Evolutionary conservation across 2,888 invertebrate genomes (phyloP).

Genomic region (Cordilura impudica): DNA sequence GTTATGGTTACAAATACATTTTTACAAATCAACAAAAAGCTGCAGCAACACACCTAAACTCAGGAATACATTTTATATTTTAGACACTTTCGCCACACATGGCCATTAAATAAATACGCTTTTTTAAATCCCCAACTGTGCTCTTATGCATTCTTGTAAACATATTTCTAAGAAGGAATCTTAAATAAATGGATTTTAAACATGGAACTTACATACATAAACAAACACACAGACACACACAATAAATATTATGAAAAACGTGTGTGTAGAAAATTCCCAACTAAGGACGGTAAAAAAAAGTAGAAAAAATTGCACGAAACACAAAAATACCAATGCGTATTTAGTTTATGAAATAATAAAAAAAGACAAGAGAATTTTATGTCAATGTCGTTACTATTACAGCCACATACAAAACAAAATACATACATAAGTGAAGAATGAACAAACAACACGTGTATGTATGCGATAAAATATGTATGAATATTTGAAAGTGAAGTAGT

Average conservation of each 20-base stretch:
- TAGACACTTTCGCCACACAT: slow-evolving; percentile 45
- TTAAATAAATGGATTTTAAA: slow-evolving; percentile 58
- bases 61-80: neutral
- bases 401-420: slow-evolving; percentile 5
- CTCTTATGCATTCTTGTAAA: slow-evolving; percentile 14
- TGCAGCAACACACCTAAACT: no score
- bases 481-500: slow-evolving; percentile 19
- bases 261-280: slow-evolving; percentile 38
- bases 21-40: no score
- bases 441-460: neutral
- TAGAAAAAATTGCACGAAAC: slow-evolving; percentile 35
- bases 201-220: slow-evolving; percentile 16
- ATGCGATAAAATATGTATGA: slow-evolving; percentile 36
- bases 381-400: slow-evolving; percentile 55
- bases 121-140: slow-evolving; percentile 26
- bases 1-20: no score
- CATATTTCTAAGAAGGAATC: slow-evolving; percentile 27
- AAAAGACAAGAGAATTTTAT: slow-evolving; percentile 19
- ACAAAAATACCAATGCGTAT: slow-evolving; percentile 53
- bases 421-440: slow-evolving; percentile 2
- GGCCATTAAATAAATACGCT: slow-evolving; percentile 51
- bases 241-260: slow-evolving; percentile 40
- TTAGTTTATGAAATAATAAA: slow-evolving; percentile 34
- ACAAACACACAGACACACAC: slow-evolving; percentile 5
- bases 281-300: neutral